Percentiles rank a stretch among this genome's conserved stretches.
Conservation (phyloP, 64 coral and sea anemone genomes). For the Montipora efflorescens region DNA sequence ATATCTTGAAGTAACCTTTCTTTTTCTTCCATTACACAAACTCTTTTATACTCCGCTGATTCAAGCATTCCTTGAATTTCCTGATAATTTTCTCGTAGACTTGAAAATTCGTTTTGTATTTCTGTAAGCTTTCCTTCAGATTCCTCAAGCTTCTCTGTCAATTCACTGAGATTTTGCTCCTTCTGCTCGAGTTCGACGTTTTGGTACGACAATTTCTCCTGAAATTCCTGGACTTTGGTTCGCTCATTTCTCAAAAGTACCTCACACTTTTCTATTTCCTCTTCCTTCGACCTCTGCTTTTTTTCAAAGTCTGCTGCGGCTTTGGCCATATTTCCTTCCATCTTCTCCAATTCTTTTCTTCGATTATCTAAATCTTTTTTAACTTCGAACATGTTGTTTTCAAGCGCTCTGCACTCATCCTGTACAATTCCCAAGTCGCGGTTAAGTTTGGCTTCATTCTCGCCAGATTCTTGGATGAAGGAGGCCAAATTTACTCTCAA, state of each 20-base stretch:
- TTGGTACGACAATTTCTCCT: not conserved
- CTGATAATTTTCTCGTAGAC: not conserved
- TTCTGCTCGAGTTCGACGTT: not conserved
- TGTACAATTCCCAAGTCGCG: not conserved
- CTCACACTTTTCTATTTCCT: not conserved
- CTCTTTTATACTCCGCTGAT: not conserved
- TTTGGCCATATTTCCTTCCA: not conserved
- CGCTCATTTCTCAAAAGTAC: not conserved
- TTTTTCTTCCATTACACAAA: not conserved
- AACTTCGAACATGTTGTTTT: not conserved
- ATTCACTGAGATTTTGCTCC: not conserved
- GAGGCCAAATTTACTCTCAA: constrained; percentile 40
- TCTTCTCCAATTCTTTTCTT: not conserved
- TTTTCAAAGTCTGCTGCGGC: not conserved
- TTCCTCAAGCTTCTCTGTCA: not conserved
- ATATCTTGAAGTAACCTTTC: constrained; percentile 8
- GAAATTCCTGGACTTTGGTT: not conserved
- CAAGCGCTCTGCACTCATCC: not conserved
- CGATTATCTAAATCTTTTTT: not conserved
- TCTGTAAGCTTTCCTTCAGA: not conserved
- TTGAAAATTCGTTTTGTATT: not conserved
- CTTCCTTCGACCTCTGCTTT: not conserved
- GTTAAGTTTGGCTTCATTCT: constrained; percentile 27
- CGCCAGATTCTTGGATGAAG: constrained; percentile 6
- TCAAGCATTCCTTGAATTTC: constrained; percentile 1